These are phyloP conservation scores for Corythornis madagascariensis DNA, from an alignment of 2,113 vertebrate species.

Conservation along the genomic window DNA sequence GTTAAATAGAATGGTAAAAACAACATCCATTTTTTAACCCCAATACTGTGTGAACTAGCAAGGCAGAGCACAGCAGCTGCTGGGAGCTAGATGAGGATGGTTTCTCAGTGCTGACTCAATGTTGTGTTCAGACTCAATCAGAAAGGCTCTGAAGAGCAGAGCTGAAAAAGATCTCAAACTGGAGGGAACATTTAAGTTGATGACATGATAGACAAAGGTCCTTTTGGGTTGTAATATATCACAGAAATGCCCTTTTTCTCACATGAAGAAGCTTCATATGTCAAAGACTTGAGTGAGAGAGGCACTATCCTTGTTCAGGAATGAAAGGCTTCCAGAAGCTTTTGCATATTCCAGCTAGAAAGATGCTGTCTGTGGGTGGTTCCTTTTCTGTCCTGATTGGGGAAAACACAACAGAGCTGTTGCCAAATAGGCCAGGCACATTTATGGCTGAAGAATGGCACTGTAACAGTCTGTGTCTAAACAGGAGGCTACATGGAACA, in stretches of 20 bases:
- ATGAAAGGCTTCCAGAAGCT: background rate
- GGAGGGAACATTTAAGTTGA: background rate
- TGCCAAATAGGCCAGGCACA: constrained; percentile 6
- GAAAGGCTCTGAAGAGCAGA: background rate
- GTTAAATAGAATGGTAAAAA: constrained; percentile 4
- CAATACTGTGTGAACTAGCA: background rate
- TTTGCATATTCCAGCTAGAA: background rate
- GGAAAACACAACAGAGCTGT: background rate
- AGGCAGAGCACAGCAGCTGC: background rate
- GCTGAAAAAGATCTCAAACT: background rate
- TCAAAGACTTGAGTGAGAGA: background rate
- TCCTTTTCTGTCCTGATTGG: background rate
- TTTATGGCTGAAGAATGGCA: background rate
- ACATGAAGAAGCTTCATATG: background rate
- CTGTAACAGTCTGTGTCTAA: background rate
- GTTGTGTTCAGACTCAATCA: background rate
- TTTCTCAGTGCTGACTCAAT: background rate
- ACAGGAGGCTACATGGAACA: background rate
- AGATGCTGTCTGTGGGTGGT: background rate
- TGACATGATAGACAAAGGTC: background rate
- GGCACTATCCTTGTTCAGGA: background rate
- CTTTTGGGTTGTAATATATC: background rate
- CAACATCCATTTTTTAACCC: background rate
- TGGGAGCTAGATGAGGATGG: background rate
- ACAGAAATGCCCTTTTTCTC: background rate